Evolutionary conservation across 2,888 invertebrate species (phyloP), one percentile per base, ranked within the genome.

Genomic region (Brassicogethes aeneus): DNA sequence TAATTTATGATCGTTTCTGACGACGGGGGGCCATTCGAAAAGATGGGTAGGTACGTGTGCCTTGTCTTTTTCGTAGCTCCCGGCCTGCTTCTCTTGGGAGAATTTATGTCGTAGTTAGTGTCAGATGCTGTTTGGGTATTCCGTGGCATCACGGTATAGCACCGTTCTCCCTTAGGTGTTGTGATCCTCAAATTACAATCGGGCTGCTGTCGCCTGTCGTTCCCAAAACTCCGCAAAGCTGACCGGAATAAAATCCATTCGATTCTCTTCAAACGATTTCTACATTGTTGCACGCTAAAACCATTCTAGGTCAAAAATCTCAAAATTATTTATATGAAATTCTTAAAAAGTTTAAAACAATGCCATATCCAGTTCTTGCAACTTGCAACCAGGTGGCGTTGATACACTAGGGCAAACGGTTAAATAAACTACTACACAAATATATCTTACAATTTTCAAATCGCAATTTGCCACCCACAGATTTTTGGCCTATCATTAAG

Each of bases 71-170:
- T 23, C 5, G 23, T 10, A 5, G 23, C 7, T 23, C 23, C 23
- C 23, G 7, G 7, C 5, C 40, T 46, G 47, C 46, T 44, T 62
- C 62, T 54, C 64, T 36, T 36, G 65, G 62, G 65, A 64, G 62
- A 63, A 66, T 67, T 67, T 67, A 67, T 64, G 65, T 65, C 65
- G 63, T 62, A 61, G 65, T 66, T 65, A 66, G 64, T 63, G 67
- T 65, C 65, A 62, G 61, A 59, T 59, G 53, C 62, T 62, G 63
- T 64, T 65, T 65, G 64, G 61, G 61, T 62, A 56, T 57, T 55
- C 56, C 40, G 47, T 45, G 45, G 49, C 40, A 7, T 29, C 29
- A 17, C 41, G 41, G 43, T 40, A 36, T 43, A 42, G 44, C 48
- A 44, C 45, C 46, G 48, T 44, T 48, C 57, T 64, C 64, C 65